Conservation (phyloP, 2,113 vertebrate species). For the Sakesphorus luctuosus region DNA sequence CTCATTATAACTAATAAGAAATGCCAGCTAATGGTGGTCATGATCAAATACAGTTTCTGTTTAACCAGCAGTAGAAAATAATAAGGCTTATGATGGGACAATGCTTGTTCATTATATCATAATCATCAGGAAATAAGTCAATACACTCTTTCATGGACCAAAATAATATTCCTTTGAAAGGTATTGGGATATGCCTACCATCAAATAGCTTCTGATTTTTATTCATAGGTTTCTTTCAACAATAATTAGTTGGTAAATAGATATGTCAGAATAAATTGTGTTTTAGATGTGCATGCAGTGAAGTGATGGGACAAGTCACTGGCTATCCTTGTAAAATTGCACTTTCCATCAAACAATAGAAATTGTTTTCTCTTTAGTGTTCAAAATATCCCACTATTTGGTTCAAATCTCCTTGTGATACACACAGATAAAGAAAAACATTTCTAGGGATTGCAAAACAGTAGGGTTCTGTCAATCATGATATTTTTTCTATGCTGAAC, state of each 20-base stretch:
- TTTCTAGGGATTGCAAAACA: constrained; percentile 56
- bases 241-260: constrained; percentile 75
- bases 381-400: constrained; percentile 60
- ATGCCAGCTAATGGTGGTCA: not conserved
- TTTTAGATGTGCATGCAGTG: constrained; percentile 58
- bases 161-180: constrained; percentile 64
- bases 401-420: constrained; percentile 56
- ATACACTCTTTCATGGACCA: constrained; percentile 77
- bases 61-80: constrained; percentile 25
- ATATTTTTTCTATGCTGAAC: constrained; percentile 52
- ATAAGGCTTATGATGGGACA: not conserved
- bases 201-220: constrained; percentile 83
- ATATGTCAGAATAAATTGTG: constrained; percentile 76
- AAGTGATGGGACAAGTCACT: constrained; percentile 47
- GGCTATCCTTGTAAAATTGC: constrained; percentile 63
- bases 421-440: constrained; percentile 35
- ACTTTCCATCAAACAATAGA: constrained; percentile 65
- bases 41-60: not conserved
- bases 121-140: constrained; percentile 72
- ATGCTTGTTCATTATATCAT: constrained; percentile 21
- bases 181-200: constrained; percentile 60
- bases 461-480: constrained; percentile 67
- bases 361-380: constrained; percentile 64
- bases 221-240: constrained; percentile 82
- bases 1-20: not conserved